Conservation (phyloP, 2,797 vertebrate genomes). For the Mormyrus proboscirostris region DNA sequence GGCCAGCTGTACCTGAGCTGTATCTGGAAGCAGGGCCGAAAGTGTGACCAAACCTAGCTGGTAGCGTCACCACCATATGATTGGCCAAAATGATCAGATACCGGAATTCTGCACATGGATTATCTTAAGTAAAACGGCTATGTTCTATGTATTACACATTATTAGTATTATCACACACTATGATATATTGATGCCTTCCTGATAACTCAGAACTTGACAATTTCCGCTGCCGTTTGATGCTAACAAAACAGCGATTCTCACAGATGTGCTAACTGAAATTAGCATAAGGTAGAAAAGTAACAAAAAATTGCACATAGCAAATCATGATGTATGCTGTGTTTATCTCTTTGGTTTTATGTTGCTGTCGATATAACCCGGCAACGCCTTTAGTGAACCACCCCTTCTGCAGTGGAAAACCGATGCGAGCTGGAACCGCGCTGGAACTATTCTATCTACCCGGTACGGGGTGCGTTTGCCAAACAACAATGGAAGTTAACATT, state of each 20-base stretch:
- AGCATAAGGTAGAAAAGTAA: background rate
- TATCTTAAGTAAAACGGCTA: background rate
- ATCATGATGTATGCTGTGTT: background rate
- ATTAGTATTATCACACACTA: background rate
- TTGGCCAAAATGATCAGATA: background rate
- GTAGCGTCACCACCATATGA: too few species aligned
- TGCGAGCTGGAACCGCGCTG: background rate
- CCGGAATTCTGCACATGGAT: background rate
- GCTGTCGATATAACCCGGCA: background rate
- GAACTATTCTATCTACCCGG: background rate
- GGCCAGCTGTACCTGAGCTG: too few species aligned
- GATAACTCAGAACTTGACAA: background rate
- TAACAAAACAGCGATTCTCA: background rate
- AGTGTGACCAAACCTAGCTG: too few species aligned
- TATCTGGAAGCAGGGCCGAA: too few species aligned
- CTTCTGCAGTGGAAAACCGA: background rate
- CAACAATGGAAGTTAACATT: too few species aligned
- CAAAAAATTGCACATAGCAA: background rate
- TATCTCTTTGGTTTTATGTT: background rate
- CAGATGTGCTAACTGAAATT: background rate
- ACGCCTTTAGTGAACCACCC: background rate
- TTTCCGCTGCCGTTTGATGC: background rate
- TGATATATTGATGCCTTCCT: background rate
- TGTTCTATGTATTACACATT: background rate
- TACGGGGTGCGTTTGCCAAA: background rate